phyloP scores from a whole-genome alignment of 1,140 invertebrate genomes.

The Megalopta genalis region DNA sequence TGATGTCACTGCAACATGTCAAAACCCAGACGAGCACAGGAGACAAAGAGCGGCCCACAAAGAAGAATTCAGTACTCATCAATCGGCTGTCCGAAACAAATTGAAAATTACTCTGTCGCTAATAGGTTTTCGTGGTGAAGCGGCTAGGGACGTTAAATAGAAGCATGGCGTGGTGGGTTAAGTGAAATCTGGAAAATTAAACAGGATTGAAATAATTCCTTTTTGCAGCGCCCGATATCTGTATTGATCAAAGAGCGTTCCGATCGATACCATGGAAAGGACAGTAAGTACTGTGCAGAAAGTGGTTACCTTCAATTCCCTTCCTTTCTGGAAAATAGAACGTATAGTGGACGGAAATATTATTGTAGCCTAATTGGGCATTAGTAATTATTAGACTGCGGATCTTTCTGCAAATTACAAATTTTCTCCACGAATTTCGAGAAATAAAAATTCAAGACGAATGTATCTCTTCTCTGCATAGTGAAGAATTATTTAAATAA shows the following conservation, averaged over 20 bases:
- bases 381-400: no score
- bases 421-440: no score
- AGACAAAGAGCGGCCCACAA: conserved; percentile 7
- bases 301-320: background rate
- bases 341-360: no score
- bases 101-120: conserved; percentile 32
- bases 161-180: background rate
- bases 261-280: background rate
- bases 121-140: conserved; percentile 37
- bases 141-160: conserved; percentile 34
- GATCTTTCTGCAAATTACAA: no score
- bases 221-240: background rate
- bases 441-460: no score
- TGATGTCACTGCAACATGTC: background rate
- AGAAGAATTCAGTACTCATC: conserved; percentile 28
- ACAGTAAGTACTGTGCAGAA: background rate
- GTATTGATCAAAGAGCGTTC: background rate
- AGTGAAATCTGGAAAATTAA: conserved; percentile 14
- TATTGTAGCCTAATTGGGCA: no score
- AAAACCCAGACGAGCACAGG: background rate
- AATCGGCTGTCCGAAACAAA: conserved; percentile 25
- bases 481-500: no score
- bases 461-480: no score
- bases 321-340: background rate
- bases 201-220: background rate